Base-by-base conservation (phyloP, 2,888 invertebrate genomes). In the Aproaerema taeniolella region DNA sequence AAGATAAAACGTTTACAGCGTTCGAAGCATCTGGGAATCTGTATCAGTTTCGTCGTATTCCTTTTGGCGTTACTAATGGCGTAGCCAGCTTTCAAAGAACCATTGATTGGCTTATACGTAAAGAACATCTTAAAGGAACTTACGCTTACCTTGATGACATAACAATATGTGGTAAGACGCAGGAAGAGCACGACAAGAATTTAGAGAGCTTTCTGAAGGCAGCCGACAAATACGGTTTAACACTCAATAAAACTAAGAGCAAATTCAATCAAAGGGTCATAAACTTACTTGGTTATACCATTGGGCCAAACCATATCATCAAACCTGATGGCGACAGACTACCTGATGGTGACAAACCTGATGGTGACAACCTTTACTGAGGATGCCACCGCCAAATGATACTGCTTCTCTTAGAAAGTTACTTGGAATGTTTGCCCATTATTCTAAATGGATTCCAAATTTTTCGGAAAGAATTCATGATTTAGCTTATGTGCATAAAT, bases 121-220 rank as follows among this genome's bases (percentile, higher is more conserved):
- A 16, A 14, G 48, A 51, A 33, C 32, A 39, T 1, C 11, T 46
- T 1, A 12, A 30, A 4, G 46, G 46, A 0, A 47, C 39, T 2
- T 53, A 31, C 32, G 36, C 46, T 1, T 53, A 53, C 24, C 31
- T 53, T 2, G 50, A 53, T 34, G 49, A 50, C 12, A 36, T 52
- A 1, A 50, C 50, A 1, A 32, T 53, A 2, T 49, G 49, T 28
- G 46, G 53, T 0, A 40, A 41, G 17, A 33, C 15, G 8, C 17
- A 42, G 32, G 25, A 38, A 13, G 45, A 48, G 0, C 46, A 49
- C 14, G 47, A 50, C 16, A 26, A 16, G 24, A 48, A 52, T 6
- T 29, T 46, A 30, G 1, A 25, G 2, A 32, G 29, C 10, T 50
- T 46, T 26, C 30, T 42, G 31, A 12, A 34, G 4, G 34, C 32